Evolutionary conservation across 2,888 invertebrate genomes (phyloP), one percentile per base, ranked within the genome.

Genomic region (Melieria omissa): DNA sequence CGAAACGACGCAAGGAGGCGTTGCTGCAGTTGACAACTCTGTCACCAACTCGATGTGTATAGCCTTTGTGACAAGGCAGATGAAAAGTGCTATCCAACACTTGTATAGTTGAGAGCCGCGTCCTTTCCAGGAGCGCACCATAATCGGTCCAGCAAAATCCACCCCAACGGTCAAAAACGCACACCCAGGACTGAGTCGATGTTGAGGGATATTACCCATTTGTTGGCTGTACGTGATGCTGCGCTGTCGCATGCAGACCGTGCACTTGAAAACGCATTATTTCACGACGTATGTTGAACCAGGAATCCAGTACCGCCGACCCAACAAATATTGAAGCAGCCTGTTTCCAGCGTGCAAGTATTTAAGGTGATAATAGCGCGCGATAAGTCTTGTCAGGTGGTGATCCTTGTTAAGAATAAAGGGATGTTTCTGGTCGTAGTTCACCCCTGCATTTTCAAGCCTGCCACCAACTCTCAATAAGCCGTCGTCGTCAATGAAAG

Each of bases 1-100:
- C 69, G 60, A 84, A 84, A 4, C 83, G 68, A 2, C 78, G 68
- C 5, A 82, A 70, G 0, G 80, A 70, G 5, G 80, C 80, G 8
- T 82, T 0, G 78, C 77, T 7, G 78, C 73, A 0, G 80, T 79
- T 1, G 74, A 69, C 0, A 74, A 47, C 29, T 73, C 71, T 0
- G 71, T 73, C 4, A 76, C 71, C 3, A 71, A 65, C 52, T 76
- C 73, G 0, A 76, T 16, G 49, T 74, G 74, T 8, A 74, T 61
- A 57, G 73, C 72, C 45, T 68, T 74, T 6, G 75, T 73, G n/a
- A 57, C 60, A 10, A 74, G 14, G 55, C 72, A 75, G 0, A 73
- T 69, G 57, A 75, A 76, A 12, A 75, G 60, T 6, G 74, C 71
- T 42, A 76, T 71, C 70, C 72, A 72, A 29, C 64, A 69, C 55